Evolutionary conservation across 2,113 vertebrate genomes (phyloP), one percentile per base, ranked within the genome.

Genomic region (Toxotes jaculatrix): DNA sequence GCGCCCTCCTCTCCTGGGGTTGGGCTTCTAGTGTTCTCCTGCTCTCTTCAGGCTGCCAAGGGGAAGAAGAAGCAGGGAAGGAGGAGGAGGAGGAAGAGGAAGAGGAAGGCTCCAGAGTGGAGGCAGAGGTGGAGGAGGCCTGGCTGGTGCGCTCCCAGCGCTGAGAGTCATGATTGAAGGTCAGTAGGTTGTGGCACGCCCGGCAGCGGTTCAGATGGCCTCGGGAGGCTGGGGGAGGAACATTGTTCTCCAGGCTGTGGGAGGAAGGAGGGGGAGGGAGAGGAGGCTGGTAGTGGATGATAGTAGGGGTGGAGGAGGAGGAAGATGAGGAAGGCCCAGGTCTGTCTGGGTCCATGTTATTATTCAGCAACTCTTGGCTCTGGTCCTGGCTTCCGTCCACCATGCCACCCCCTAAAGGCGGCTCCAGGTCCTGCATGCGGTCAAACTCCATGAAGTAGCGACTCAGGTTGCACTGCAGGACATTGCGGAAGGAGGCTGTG

Each of bases 381-480:
- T 95, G 97, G n/a, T 97, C 97, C 13, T 94, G 93, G 81, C 94
- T 86, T 7, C 94, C 91, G 1, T 96, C 93, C 40, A 95, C 94
- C 34, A 90, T 49, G 51, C 43, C 11, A 70, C 93, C 96, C 72
- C 93, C 95, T 67, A 95, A 90, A 3, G 96, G 95, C 19, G 97
- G 95, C 93, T 99, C 97, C 85, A 97, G 94, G 88, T 99, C 97
- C 90, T 98, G 97, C 91, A 98, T 97, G 82, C 97, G 96, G 89
- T 99, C 98, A 64, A 98, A 97, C 93, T 99, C 98, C 95, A 99
- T 94, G 94, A 99, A 99, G 94, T 99, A 99, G 82, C 98, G 97
- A 93, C 97, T 97, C 91, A 99, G 93, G 94, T 99, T 98, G 92
- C 98, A 99, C 55, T 98, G 98, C 88, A 99, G 95, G 71, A 98